These are phyloP conservation scores for Pandemis cinnamomeana DNA, from an alignment of 2,888 invertebrate genomes.

Conservation along the genomic window DNA sequence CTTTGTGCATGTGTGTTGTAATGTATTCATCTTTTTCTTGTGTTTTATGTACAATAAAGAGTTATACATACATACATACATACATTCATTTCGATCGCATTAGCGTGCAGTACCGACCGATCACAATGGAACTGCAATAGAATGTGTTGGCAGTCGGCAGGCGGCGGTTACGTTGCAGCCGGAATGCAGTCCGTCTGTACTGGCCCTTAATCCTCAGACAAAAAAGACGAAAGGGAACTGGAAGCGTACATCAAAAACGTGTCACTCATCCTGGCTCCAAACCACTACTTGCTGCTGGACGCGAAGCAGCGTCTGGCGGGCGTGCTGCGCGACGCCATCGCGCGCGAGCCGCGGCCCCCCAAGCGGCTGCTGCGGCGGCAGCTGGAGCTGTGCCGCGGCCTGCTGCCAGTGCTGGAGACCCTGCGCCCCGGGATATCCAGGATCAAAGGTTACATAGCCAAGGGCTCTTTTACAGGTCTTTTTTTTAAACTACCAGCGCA, in stretches of 20 bases:
- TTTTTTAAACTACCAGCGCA: too few relatives aligned
- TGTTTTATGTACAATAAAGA: too few relatives aligned
- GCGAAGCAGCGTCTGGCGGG: slow-evolving; percentile 89
- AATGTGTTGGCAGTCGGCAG: too few relatives aligned
- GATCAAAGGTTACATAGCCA: slow-evolving; percentile 81
- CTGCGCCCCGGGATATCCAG: slow-evolving; percentile 89
- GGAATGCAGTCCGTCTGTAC: too few relatives aligned
- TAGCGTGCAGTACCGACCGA: too few relatives aligned
- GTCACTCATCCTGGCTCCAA: slow-evolving; percentile 84
- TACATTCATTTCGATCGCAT: too few relatives aligned
- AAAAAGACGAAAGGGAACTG: slow-evolving; percentile 73
- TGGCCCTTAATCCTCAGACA: slow-evolving; percentile 61
- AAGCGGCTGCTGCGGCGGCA: slow-evolving; percentile 86
- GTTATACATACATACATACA: too few relatives aligned
- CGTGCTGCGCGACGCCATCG: slow-evolving; percentile 79
- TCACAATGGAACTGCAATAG: too few relatives aligned
- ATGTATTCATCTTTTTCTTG: too few relatives aligned
- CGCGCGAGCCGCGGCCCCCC: slow-evolving; percentile 77
- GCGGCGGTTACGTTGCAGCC: too few relatives aligned
- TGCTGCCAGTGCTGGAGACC: slow-evolving; percentile 86
- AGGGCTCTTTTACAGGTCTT: too few relatives aligned
- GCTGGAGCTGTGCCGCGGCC: slow-evolving; percentile 86
- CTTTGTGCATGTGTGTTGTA: too few relatives aligned
- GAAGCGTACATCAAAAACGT: slow-evolving; percentile 84
- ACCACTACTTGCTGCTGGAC: slow-evolving; percentile 88